Conservation (phyloP, 1,140 invertebrate species). For the Telenomus remus region DNA sequence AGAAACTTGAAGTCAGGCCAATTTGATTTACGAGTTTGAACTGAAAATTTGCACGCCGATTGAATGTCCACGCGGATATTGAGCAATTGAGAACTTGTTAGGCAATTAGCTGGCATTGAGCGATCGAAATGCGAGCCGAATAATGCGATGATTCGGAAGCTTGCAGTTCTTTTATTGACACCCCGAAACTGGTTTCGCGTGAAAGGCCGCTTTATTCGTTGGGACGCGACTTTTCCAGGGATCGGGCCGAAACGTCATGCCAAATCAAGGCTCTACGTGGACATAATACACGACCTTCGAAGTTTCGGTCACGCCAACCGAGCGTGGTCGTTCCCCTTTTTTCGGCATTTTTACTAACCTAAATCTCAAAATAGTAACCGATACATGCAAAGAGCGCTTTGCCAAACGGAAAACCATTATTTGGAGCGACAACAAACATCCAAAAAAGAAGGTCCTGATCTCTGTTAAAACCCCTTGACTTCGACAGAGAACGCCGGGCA, state of each 20-base stretch:
- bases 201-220: slow-evolving; percentile 19
- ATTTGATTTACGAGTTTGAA: background rate
- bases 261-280: slow-evolving; percentile 65
- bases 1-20: too few species aligned
- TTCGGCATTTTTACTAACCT: slow-evolving; percentile 51
- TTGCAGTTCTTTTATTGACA: slow-evolving; percentile 37
- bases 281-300: slow-evolving; percentile 65
- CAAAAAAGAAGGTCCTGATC: slow-evolving; percentile 59
- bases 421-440: slow-evolving; percentile 20
- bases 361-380: slow-evolving; percentile 34
- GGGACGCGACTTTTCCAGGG: slow-evolving; percentile 47
- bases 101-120: slow-evolving; percentile 35
- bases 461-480: slow-evolving; percentile 62
- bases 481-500: slow-evolving; percentile 13
- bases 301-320: slow-evolving; percentile 64
- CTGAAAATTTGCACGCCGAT: background rate
- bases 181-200: slow-evolving; percentile 27
- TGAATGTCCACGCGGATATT: slow-evolving; percentile 13
- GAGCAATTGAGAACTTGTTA: slow-evolving; percentile 17
- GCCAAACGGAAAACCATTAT: slow-evolving; percentile 40
- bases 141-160: slow-evolving; percentile 31
- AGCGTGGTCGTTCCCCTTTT: slow-evolving; percentile 19
- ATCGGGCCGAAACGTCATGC: slow-evolving; percentile 54
- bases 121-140: slow-evolving; percentile 17
- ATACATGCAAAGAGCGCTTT: slow-evolving; percentile 11